A percentile compares a stretch with the other conserved stretches of the same genome.
Conservation (phyloP, 2,113 vertebrate genomes). For the Reinhardtius hippoglossoides region DNA sequence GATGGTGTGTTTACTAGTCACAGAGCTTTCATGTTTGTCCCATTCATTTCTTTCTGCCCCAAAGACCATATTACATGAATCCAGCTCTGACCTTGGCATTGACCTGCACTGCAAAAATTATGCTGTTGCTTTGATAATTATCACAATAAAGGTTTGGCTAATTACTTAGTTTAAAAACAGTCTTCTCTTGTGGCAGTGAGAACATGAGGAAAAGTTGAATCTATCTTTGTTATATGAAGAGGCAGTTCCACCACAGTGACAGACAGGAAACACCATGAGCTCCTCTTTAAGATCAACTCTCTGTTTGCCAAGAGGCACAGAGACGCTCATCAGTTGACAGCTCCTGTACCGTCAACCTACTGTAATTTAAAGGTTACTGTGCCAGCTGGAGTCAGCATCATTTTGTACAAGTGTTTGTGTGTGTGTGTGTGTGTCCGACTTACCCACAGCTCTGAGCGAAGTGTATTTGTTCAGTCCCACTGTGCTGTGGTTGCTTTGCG, state of each 20-base stretch:
- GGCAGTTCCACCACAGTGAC: background rate
- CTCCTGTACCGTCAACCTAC: conserved; percentile 30
- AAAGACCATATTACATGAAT: background rate
- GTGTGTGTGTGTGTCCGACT: conserved; percentile 49
- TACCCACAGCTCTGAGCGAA: conserved; percentile 84
- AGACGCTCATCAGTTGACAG: conserved; percentile 12
- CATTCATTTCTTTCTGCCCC: background rate
- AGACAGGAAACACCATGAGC: conserved; percentile 10
- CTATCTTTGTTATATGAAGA: background rate
- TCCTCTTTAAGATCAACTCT: conserved; percentile 44
- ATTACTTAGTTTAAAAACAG: background rate
- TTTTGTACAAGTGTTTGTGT: background rate
- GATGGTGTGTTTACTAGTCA: background rate
- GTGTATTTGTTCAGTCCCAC: conserved; percentile 81
- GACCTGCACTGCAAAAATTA: background rate
- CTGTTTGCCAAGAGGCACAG: conserved; percentile 7
- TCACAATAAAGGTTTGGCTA: background rate
- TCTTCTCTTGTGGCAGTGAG: background rate
- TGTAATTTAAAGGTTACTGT: conserved; percentile 64
- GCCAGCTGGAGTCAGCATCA: conserved; percentile 54
- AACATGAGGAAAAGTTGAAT: background rate
- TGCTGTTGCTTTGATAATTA: background rate
- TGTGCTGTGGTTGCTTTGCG: conserved; percentile 79
- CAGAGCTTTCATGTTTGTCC: background rate
- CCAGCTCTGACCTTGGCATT: background rate